These are phyloP conservation scores for Crypturellus undulatus DNA, from an alignment of 2,113 vertebrate genomes.

Conservation along the genomic window DNA sequence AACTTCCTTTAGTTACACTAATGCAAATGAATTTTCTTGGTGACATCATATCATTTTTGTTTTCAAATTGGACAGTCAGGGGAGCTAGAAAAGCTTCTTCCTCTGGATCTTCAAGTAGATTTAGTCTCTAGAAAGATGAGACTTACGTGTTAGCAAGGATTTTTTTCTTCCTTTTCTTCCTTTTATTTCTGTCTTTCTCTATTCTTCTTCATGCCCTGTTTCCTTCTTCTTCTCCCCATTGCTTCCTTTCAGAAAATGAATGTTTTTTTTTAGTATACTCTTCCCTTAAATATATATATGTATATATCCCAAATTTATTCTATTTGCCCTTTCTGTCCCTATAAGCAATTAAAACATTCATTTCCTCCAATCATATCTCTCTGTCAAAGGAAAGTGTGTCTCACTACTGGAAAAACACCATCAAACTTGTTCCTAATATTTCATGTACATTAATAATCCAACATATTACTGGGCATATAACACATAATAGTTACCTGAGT, in stretches of 20 bases:
- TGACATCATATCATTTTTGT: conserved; percentile 8
- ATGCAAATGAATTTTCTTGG: conserved; percentile 25
- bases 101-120: neutral
- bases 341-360: conserved; percentile 47
- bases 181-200: neutral
- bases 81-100: neutral
- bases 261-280: neutral
- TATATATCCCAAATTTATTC: neutral
- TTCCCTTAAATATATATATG: conserved; percentile 30
- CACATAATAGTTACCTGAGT: neutral
- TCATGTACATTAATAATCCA: neutral
- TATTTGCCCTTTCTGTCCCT: conserved; percentile 27
- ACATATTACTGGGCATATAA: neutral
- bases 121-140: conserved; percentile 15
- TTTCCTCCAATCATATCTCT: neutral
- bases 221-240: neutral
- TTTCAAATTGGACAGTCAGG: neutral
- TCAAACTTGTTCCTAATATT: neutral
- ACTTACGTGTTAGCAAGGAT: neutral
- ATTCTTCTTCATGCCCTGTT: neutral
- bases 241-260: neutral
- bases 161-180: neutral
- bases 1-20: conserved; percentile 46
- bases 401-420: neutral
- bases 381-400: neutral